Evolutionary conservation across 2,888 invertebrate species (phyloP).

Genomic region (Microchrysa polita): DNA sequence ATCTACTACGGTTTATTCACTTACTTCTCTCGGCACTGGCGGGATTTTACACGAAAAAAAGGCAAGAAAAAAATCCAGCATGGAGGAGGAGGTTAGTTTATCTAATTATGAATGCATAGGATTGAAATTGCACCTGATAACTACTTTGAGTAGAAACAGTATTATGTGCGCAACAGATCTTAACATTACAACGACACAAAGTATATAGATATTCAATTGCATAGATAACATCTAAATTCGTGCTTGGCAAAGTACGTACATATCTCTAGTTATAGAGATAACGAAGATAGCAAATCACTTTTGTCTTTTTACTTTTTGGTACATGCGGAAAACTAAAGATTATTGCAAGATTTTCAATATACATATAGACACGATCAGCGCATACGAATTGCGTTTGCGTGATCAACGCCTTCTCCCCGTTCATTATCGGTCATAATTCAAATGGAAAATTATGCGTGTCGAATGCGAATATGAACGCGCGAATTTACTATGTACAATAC

Average conservation of each 20-base stretch:
- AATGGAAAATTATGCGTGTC: conserved; percentile 42
- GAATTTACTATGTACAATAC: too few relatives aligned
- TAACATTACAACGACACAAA: not conserved
- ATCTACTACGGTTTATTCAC: conserved; percentile 32
- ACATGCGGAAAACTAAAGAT: not conserved
- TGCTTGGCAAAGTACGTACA: not conserved
- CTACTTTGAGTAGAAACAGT: not conserved
- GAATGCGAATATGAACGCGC: not conserved
- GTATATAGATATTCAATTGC: conserved; percentile 9
- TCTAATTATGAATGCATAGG: conserved; percentile 23
- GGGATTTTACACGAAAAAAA: too few relatives aligned
- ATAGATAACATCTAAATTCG: conserved; percentile 19
- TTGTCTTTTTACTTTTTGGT: conserved; percentile 6
- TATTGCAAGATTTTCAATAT: conserved; percentile 10
- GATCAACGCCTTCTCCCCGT: conserved; percentile 40
- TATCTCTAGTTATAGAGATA: too few relatives aligned
- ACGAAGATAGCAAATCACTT: not conserved
- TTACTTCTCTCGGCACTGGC: conserved; percentile 26
- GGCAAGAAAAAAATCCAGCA: too few relatives aligned
- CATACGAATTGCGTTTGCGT: too few relatives aligned
- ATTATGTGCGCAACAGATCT: conserved; percentile 13
- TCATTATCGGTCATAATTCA: conserved; percentile 37
- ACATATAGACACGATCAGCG: conserved; percentile 36
- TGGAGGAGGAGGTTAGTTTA: conserved; percentile 35
- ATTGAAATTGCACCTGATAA: not conserved